Conservation (phyloP, 35 echinoderm and acorn worm genomes). For the Anneissia japonica region DNA sequence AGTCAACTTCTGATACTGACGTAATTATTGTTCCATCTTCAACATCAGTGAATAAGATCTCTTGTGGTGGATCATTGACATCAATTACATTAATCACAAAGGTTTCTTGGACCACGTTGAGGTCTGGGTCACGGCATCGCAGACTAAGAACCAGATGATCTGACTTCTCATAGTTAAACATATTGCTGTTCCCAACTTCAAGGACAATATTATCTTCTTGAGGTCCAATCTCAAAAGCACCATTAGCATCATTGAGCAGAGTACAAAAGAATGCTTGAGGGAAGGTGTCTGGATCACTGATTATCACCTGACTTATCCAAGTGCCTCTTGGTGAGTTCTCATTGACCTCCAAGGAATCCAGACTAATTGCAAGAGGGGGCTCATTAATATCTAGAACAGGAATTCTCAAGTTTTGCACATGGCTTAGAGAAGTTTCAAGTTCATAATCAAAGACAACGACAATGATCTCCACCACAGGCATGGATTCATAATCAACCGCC, state of each 20-base stretch:
- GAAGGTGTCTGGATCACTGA: not conserved
- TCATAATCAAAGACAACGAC: slow-evolving; percentile 7
- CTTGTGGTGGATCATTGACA: slow-evolving; percentile 24
- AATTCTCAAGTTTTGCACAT: slow-evolving; percentile 28
- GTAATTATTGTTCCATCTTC: not conserved
- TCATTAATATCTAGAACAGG: slow-evolving; percentile 25
- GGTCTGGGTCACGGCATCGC: slow-evolving; percentile 28
- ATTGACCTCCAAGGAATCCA: not conserved
- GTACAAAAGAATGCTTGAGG: slow-evolving; percentile 24
- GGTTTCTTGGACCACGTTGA: not conserved
- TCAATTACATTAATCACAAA: slow-evolving; percentile 22
- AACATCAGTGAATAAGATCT: slow-evolving; percentile 31
- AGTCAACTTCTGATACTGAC: not conserved
- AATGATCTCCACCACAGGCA: not conserved
- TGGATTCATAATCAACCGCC: not conserved
- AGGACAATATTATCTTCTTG: not conserved
- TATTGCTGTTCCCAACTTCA: not conserved
- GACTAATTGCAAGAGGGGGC: slow-evolving; percentile 15
- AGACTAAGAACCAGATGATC: not conserved
- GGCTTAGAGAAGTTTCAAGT: not conserved
- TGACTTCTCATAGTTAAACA: slow-evolving; percentile 16
- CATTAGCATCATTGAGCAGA: not conserved
- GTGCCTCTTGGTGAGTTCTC: slow-evolving; percentile 17
- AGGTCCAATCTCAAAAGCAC: not conserved
- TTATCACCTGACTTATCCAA: not conserved